Evolutionary conservation across 2,888 invertebrate species (phyloP), one percentile per base, ranked within the genome.

Genomic region (Myopa testacea): DNA sequence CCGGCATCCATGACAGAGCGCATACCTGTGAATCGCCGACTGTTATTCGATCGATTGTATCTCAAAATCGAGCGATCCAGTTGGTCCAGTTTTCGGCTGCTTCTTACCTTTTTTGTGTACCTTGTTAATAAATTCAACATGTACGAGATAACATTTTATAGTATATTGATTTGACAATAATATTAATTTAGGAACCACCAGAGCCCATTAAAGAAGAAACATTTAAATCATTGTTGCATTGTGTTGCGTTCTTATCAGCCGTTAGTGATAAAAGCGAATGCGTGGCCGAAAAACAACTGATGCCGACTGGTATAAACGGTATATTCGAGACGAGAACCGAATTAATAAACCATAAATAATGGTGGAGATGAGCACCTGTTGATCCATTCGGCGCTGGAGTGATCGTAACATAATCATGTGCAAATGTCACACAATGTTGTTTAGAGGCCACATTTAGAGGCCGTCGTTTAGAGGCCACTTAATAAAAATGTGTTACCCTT

Each of bases 321-420:
- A 70, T n/a, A 4, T 62, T 50, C 12, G 45, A 19, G 62, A 4
- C 19, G 62, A 37, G 60, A 8, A 6, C 62, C 4, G 62, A 45
- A 73, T 74, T 74, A 74, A 74, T 52, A 65, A 14, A 16, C 50
- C 63, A 74, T 74, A 74, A 74, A 63, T 16, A 16, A 8, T 45
- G 26, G 34, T 14, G 12, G 16, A 45, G 10, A 40, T 40, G 77
- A 79, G 80, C 79, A 81, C 81, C 81, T 81, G 79, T 81, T 78
- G 80, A 78, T 80, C 81, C 75, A 75, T 73, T 19, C 37, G 63
- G 72, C 40, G 60, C 40, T 58, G 58, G 3, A 2, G n/a, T 50
- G 37, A 34, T 26, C 70, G 50, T 52, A 70, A 34, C 70, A 26
- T 52, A 70, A 34, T 55, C 55, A 19, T 34, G 3, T 38, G 67